Evolutionary conservation across 2,113 vertebrate genomes (phyloP), one percentile per base, ranked within the genome.

Genomic region (Illadopsis cleaveri): DNA sequence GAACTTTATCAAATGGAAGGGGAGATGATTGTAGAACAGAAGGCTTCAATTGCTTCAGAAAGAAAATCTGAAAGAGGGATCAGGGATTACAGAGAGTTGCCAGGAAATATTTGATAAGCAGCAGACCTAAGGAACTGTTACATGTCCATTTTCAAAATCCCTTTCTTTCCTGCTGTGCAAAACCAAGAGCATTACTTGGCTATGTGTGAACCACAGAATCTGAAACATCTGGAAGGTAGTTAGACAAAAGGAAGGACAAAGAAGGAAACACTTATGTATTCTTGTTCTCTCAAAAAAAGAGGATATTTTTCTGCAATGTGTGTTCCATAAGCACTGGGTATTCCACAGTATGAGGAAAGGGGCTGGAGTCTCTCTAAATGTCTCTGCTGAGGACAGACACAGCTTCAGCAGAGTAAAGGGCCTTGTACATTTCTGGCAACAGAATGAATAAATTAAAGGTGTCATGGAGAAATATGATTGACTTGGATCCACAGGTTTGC

Each of bases 41-140:
- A 95, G 86, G 77, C 83, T 95, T 94, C 88, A 86, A 62, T 81
- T 89, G 45, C 9, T 84, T 93, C 61, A 78, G 89, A 91, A 17
- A 75, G 15, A 92, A 90, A 94, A 92, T 83, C 76, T 86, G 71
- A 82, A 56, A 75, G 70, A 86, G 24, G 62, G 68, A 92, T 92
- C 72, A 88, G 56, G 42, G 80, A 95, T 94, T 89, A 93, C 44
- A 93, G 23, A 90, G 68, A 56, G 16, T 68, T 83, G 54, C 86
- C 93, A 93, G 82, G 80, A 97, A 92, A 93, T 78, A 95, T 86
- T 69, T 94, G 95, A 94, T 95, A 92, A 94, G 86, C 86, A 93
- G 89, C 86, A 96, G 92, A 92, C 51, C 33, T 66, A 68, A 92
- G 54, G 60, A 93, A 90, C 89, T 42, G 68, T 77, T 88, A 78